Conservation (phyloP, 2,797 vertebrate genomes). For the Mareca strepera region DNA sequence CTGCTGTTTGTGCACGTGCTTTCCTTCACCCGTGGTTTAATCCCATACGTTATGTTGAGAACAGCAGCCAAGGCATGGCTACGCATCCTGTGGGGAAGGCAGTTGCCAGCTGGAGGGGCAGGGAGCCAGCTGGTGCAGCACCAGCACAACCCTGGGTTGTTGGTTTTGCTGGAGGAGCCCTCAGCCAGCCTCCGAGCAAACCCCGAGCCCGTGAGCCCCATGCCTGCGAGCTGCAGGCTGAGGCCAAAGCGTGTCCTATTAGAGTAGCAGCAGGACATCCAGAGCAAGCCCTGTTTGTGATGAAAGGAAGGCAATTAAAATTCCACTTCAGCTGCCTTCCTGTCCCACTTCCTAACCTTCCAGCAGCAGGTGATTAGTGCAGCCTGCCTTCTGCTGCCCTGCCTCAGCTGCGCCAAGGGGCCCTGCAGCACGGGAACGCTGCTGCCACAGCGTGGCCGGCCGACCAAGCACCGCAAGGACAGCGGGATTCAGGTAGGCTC, state of each 20-base stretch:
- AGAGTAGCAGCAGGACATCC: slow-evolving; percentile 50
- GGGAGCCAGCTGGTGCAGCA: background rate
- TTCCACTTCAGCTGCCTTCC: slow-evolving; percentile 59
- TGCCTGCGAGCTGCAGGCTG: background rate
- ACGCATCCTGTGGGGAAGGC: background rate
- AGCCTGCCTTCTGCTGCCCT: slow-evolving; percentile 13
- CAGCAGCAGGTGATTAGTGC: slow-evolving; percentile 42
- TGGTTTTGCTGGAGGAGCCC: background rate
- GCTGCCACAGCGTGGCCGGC: accelerated
- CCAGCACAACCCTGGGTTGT: background rate
- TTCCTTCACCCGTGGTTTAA: accelerated
- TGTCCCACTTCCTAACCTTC: slow-evolving; percentile 47
- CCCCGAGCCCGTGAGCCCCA: background rate
- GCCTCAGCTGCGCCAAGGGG: background rate
- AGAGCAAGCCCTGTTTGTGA: slow-evolving; percentile 22
- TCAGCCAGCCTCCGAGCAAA: background rate
- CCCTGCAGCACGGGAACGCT: accelerated
- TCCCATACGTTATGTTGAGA: background rate
- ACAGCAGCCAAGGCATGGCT: background rate
- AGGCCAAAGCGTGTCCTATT: slow-evolving; percentile 8
- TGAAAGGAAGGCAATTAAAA: slow-evolving; percentile 72
- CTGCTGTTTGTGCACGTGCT: background rate
- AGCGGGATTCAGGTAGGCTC: accelerated
- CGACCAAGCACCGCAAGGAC: accelerated
- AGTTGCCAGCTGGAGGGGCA: background rate